A percentile compares a stretch with the other conserved stretches of the same genome.
Conservation (phyloP, 2,113 vertebrate genomes). For the Tautogolabrus adspersus region DNA sequence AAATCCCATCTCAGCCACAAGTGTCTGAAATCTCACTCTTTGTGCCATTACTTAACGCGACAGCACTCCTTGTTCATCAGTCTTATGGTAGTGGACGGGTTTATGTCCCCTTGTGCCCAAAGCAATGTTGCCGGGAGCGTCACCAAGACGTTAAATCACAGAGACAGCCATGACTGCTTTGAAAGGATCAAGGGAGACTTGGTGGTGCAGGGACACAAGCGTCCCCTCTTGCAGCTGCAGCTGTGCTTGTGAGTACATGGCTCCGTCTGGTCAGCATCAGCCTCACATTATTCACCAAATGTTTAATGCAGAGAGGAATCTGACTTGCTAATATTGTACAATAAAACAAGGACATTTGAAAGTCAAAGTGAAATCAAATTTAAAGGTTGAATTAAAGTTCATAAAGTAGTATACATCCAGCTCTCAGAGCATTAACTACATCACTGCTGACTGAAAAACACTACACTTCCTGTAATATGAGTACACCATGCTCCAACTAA, state of each 20-base stretch:
- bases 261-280: neutral
- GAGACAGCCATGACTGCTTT: neutral
- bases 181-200: constrained; percentile 5
- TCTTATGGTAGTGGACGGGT: neutral
- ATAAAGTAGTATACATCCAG: too few relatives aligned
- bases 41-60: neutral
- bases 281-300: neutral
- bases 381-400: too few relatives aligned
- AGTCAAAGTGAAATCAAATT: too few relatives aligned
- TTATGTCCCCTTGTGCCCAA: constrained; percentile 11
- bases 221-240: neutral
- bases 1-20: neutral
- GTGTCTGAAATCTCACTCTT: neutral
- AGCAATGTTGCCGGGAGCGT: neutral
- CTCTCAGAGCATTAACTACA: too few relatives aligned
- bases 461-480: neutral
- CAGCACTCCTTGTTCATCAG: neutral
- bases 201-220: neutral
- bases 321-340: too few relatives aligned
- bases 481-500: neutral
- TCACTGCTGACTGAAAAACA: neutral
- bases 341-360: too few relatives aligned
- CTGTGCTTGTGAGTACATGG: neutral
- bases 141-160: constrained; percentile 28
- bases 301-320: neutral